Percentiles rank a stretch among this genome's conserved stretches.
phyloP scores from a whole-genome alignment of 2,113 vertebrate species.

The Pluvialis apricaria region DNA sequence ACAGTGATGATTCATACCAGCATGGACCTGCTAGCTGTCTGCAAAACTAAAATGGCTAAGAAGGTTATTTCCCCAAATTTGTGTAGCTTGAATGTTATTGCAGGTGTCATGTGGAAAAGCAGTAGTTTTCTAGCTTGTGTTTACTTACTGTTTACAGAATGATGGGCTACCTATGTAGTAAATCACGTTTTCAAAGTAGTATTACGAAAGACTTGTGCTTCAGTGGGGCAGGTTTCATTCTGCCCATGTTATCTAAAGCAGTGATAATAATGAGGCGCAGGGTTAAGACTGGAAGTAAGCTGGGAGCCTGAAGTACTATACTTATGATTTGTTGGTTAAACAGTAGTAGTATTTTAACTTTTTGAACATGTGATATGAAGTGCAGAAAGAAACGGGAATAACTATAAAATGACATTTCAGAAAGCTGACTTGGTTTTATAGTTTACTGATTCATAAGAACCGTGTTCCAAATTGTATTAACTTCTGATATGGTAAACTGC shows the following conservation, averaged over 20 bases:
- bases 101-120: neutral
- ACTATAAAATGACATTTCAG: slow-evolving; percentile 4
- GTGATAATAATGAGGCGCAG: neutral
- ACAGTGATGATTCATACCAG: neutral
- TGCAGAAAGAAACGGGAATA: slow-evolving; percentile 18
- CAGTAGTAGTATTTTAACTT: neutral
- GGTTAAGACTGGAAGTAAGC: neutral
- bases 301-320: neutral
- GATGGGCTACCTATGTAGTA: neutral
- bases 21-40: neutral
- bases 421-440: neutral
- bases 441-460: slow-evolving; percentile 28
- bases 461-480: slow-evolving; percentile 9
- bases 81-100: neutral
- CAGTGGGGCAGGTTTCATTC: neutral
- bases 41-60: neutral
- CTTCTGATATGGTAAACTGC: slow-evolving; percentile 43
- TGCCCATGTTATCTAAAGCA: neutral
- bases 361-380: neutral
- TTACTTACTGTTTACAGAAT: neutral
- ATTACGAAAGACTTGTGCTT: neutral
- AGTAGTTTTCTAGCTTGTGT: neutral
- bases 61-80: neutral
- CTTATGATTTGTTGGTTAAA: neutral
- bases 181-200: neutral